These are phyloP conservation scores for Eumaeus atala DNA, from an alignment of 1,140 invertebrate genomes.

Conservation along the genomic window DNA sequence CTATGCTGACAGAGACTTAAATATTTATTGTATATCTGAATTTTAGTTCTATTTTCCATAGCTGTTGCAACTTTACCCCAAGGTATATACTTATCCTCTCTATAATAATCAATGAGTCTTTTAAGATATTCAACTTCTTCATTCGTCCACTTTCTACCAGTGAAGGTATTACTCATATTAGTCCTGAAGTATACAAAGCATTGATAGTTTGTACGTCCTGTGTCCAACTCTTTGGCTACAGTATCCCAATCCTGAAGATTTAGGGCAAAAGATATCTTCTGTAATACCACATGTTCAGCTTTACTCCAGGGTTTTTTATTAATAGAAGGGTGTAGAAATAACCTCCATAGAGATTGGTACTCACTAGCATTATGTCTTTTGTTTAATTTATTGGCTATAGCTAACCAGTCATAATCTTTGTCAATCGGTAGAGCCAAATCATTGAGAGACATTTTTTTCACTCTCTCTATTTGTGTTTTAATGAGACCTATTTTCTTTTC, in stretches of 20 bases:
- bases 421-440: conserved; percentile 45
- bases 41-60: conserved; percentile 77
- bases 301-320: conserved; percentile 77
- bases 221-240: conserved; percentile 75
- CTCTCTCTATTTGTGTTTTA: conserved; percentile 28
- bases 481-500: conserved; percentile 33
- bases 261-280: conserved; percentile 61
- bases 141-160: conserved; percentile 71
- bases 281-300: conserved; percentile 74
- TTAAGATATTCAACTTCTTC: conserved; percentile 76
- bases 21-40: conserved; percentile 78
- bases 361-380: conserved; percentile 47
- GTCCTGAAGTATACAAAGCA: conserved; percentile 79
- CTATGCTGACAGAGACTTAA: conserved; percentile 63
- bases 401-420: conserved; percentile 62
- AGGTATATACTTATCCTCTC: conserved; percentile 77
- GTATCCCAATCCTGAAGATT: conserved; percentile 78
- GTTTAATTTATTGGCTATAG: conserved; percentile 42
- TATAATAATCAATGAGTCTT: conserved; percentile 72
- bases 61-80: conserved; percentile 78
- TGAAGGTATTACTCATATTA: conserved; percentile 53
- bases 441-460: conserved; percentile 35
- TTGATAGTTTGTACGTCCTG: conserved; percentile 78
- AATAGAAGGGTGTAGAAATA: conserved; percentile 79
- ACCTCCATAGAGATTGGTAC: conserved; percentile 76